phyloP scores from a whole-genome alignment of 2,888 invertebrate genomes.

The Rapana venosa region DNA sequence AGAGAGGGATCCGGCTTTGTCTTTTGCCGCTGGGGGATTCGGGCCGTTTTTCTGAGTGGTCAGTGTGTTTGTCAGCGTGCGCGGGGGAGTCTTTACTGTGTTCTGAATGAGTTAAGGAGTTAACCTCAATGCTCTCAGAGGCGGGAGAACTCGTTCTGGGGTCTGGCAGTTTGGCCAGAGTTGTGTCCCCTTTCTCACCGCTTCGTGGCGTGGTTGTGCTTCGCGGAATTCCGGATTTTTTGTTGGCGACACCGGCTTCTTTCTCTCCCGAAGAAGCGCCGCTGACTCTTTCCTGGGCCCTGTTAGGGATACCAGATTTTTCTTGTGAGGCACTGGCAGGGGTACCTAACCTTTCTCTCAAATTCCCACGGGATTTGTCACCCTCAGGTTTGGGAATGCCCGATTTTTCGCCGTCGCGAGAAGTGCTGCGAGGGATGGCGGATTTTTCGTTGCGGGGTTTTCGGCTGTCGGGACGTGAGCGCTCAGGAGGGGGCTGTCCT shows the following conservation, averaged over 20 bases:
- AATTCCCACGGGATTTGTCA: neutral
- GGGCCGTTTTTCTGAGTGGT: neutral
- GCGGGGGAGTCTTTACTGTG: neutral
- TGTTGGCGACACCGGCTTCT: neutral
- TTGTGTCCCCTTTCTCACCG: neutral
- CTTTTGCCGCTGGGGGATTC: neutral
- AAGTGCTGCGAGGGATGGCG: neutral
- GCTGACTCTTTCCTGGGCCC: neutral
- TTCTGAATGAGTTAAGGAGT: neutral
- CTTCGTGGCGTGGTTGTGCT: neutral
- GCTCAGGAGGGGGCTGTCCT: slow-evolving; percentile 40
- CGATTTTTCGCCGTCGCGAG: neutral
- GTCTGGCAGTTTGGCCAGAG: neutral
- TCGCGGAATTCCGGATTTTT: neutral
- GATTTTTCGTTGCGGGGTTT: slow-evolving; percentile 23
- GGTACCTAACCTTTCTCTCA: neutral
- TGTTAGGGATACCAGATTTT: neutral
- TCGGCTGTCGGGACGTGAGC: slow-evolving; percentile 39
- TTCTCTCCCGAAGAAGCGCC: neutral
- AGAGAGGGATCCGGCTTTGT: slow-evolving; percentile 34
- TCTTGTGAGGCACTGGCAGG: neutral
- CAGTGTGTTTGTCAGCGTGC: neutral
- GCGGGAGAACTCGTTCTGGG: too few relatives aligned
- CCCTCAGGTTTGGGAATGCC: neutral
- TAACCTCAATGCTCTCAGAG: neutral